phyloP scores from a whole-genome alignment of 2,797 vertebrate genomes.

The Eidolon dupreanum region DNA sequence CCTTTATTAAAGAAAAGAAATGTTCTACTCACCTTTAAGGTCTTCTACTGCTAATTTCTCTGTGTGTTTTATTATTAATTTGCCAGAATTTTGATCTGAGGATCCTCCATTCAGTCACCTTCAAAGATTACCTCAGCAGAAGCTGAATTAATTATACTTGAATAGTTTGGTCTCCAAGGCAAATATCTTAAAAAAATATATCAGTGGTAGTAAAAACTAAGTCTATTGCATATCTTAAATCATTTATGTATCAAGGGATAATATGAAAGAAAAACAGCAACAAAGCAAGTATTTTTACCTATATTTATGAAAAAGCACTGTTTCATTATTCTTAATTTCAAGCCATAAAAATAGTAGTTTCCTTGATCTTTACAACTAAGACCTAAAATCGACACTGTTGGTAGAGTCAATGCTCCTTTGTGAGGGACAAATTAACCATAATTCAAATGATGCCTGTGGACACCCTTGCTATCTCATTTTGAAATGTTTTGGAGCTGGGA shows the following conservation, averaged over 20 bases:
- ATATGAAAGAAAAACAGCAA: neutral
- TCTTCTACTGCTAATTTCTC: constrained; percentile 2
- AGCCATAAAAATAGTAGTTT: neutral
- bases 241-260: neutral
- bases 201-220: neutral
- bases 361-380: neutral
- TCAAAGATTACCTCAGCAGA: constrained; percentile 60
- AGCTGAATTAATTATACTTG: constrained; percentile 59
- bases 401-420: neutral
- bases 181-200: constrained; percentile 45
- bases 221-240: constrained; percentile 6
- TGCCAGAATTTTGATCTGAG: constrained; percentile 47
- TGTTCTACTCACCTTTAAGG: neutral
- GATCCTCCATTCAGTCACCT: neutral
- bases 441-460: neutral
- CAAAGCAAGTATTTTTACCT: neutral
- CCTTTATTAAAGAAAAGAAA: neutral
- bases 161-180: constrained; percentile 46
- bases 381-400: neutral
- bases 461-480: neutral
- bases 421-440: neutral
- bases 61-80: constrained; percentile 62
- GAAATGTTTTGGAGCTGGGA: neutral
- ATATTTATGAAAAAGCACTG: neutral
- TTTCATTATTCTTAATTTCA: neutral